A percentile compares a stretch with the other conserved stretches of the same genome.
phyloP scores from a whole-genome alignment of 2,113 vertebrate species.

The Amia ocellicauda region DNA sequence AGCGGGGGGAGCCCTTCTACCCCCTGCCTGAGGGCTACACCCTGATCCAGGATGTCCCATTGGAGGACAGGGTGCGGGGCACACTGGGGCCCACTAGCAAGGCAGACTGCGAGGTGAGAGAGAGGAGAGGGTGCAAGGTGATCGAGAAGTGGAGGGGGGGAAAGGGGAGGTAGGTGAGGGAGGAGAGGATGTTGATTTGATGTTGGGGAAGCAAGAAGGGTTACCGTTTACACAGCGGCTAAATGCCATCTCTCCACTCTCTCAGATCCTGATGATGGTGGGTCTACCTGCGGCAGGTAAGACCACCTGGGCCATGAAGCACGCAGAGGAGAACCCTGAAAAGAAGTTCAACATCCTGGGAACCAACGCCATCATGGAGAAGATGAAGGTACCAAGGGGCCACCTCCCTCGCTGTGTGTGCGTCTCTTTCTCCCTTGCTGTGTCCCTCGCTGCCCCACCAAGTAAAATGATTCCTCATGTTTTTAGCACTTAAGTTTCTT shows the following conservation, averaged over 20 bases:
- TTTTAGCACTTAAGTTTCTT: too few species aligned
- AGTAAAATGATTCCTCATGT: too few species aligned
- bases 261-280: conserved; percentile 89
- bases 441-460: too few species aligned
- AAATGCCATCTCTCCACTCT: conserved; percentile 9
- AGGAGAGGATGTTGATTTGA: background rate
- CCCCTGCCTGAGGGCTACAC: conserved; percentile 73
- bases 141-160: background rate
- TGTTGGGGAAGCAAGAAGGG: too few species aligned
- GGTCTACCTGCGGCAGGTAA: conserved; percentile 85
- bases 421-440: too few species aligned
- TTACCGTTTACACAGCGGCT: too few species aligned
- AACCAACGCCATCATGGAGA: conserved; percentile 92
- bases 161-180: background rate
- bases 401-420: too few species aligned
- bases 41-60: conserved; percentile 73
- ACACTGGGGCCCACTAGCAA: conserved; percentile 76
- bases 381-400: conserved; percentile 86
- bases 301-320: conserved; percentile 84
- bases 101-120: conserved; percentile 81
- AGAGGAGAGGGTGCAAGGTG: too few species aligned
- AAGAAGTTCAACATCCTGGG: conserved; percentile 91
- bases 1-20: conserved; percentile 71
- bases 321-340: conserved; percentile 70
- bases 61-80: conserved; percentile 72